Evolutionary conservation across 2,797 vertebrate species (phyloP).

Genomic region (Tympanoctomys barrerae): DNA sequence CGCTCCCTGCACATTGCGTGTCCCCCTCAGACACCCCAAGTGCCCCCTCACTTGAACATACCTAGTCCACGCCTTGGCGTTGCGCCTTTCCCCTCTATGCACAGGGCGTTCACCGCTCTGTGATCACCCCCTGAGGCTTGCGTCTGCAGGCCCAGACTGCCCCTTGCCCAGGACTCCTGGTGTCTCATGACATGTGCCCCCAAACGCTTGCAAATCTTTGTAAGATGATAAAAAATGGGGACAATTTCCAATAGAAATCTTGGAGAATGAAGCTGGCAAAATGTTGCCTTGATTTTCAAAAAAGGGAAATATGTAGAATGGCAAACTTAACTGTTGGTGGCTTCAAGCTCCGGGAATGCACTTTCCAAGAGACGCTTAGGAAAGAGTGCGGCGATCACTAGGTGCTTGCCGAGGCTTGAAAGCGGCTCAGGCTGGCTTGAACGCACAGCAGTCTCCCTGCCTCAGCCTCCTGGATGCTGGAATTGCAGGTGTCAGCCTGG

Average conservation of each 20-base stretch:
- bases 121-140: background rate
- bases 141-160: background rate
- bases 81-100: background rate
- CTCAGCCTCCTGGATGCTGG: background rate
- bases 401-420: background rate
- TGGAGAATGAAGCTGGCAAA: constrained; percentile 26
- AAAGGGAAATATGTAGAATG: background rate
- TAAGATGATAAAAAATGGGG: background rate
- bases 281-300: constrained; percentile 3
- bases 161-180: background rate
- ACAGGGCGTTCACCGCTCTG: background rate
- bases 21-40: background rate
- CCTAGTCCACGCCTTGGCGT: background rate
- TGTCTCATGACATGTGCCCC: background rate
- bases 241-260: background rate
- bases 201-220: background rate
- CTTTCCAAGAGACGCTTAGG: background rate
- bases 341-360: constrained; percentile 12
- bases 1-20: background rate
- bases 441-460: background rate
- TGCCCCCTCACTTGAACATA: background rate
- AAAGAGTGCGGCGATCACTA: background rate
- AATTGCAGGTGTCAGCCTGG: too few species aligned
- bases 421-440: background rate
- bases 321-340: constrained; percentile 11